Base-by-base conservation (phyloP, 2,797 vertebrate genomes). In the Bovichtus variegatus region DNA sequence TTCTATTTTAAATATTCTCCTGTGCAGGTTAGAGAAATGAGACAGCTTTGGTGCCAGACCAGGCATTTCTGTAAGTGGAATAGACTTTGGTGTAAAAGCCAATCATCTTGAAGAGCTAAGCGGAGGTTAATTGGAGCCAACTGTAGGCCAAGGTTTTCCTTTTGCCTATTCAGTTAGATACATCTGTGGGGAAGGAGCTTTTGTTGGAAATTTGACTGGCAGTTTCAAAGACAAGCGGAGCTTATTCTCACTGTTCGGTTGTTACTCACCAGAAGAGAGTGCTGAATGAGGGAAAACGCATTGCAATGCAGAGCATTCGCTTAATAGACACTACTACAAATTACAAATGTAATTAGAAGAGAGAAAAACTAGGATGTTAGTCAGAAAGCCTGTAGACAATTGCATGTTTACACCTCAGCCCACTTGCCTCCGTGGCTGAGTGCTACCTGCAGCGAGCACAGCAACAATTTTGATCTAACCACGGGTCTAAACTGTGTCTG, bases 81-180 rank as follows among this genome's bases (percentile, higher is more conserved):
- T 50, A 73, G 61, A 64, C 71, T 87, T 78, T n/a, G 41, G 68
- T 81, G 60, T 78, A 76, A 90, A 90, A 90, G 79, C 84, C 86
- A 91, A 78, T 92, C 88, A 84, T 87, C 53, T 81, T 77, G 68
- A 87, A 88, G 74, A 85, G 78, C 54, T 82, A 85, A 87, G 81
- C 68, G 73, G 74, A 82, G 87, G 90, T 90, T 93, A 93, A 93
- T 93, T 91, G 81, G 83, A 88, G 82, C 54, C 80, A 88, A 89
- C 55, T 71, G 54, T 19, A 43, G 80, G 73, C 80, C 76, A 73
- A 46, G 6, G 29, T 71, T 88, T 71, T 60, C 75, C 85, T 69
- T 86, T 67, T 78, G 46, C 63, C 63, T 67, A 13, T 78, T 74
- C 70, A 65, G 27, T 72, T 31, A 57, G 65, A 83, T 68, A 70